A percentile compares a stretch with the other conserved stretches of the same genome.
Conservation (phyloP, 37 sponge, comb jelly and placozoan species). For the Hexactinellida sp. region DNA sequence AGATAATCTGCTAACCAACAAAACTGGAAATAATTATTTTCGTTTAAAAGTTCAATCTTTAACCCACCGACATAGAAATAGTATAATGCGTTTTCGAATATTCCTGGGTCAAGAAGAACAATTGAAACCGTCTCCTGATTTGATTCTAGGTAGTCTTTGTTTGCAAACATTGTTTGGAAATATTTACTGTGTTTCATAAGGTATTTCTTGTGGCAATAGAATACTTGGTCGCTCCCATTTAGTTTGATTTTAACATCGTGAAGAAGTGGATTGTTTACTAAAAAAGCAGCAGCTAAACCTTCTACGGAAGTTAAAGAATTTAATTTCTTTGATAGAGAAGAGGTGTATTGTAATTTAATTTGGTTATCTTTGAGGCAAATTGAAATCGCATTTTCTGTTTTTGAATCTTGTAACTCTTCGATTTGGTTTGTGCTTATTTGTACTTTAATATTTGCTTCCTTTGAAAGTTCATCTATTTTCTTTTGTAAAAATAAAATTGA, state of each 20-base stretch:
- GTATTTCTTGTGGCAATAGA: slow-evolving; percentile 1
- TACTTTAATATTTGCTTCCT: neutral
- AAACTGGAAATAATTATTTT: neutral
- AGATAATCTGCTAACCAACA: slow-evolving; percentile 6
- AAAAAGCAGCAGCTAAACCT: neutral
- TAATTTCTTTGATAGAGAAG: neutral
- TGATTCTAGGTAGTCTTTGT: neutral
- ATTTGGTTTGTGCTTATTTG: neutral
- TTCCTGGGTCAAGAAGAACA: neutral
- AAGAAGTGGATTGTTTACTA: neutral
- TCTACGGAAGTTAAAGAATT: neutral
- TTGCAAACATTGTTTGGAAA: neutral
- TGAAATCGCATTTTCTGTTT: neutral
- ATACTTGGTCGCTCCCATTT: neutral
- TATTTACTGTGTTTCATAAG: neutral
- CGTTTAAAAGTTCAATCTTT: neutral
- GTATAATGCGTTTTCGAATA: neutral
- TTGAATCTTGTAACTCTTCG: neutral
- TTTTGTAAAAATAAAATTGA: neutral
- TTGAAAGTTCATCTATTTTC: neutral
- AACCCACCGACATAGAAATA: neutral
- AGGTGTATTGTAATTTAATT: neutral
- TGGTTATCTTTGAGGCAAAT: neutral
- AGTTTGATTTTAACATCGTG: neutral
- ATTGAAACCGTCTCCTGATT: neutral